Base-by-base conservation (phyloP, 1,140 invertebrate species). In the Drosophila pseudoobscura region DNA sequence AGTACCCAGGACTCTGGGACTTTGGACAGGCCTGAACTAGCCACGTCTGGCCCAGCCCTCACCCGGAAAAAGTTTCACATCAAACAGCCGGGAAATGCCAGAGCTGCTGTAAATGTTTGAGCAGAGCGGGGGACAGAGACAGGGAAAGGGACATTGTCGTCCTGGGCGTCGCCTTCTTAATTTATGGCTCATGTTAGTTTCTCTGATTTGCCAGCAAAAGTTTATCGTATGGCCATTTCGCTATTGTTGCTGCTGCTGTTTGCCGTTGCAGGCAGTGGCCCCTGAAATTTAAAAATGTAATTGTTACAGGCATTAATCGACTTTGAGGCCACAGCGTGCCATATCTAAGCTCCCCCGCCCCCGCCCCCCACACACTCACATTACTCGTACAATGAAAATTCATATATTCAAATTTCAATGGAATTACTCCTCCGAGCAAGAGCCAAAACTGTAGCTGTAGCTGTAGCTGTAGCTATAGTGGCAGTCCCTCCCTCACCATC, bases 181-280 rank as follows among this genome's bases (percentile, higher is more conserved):
- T 87, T 87, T 87, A 87, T 87, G 78, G 83, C 75, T 61, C 78
- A 69, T 87, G 75, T 87, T 82, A 87, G 82, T 87, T 85, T 76
- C 78, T 75, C 82, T 88, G 82, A 87, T 87, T 87, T 78, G 69
- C 56, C 61, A 24, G 50, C 54, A 50, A 78, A 82, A 75, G 57
- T 78, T 87, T 82, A 88, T 87, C 78, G 62, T 54, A 49, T 31
- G 31, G 45, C 72, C 72, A 58, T 60, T 75, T 13, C 43, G 15
- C 50, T 65, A 63, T 49, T 31, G 31, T 31, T 31, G 31, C 31
- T n/a, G 31, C 7, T 26, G 24, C 24, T 5, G 24, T 26, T 26
- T 41, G 17, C 51, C 55, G 51, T 52, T 29, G 24, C 29, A 8
- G 7, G 50, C 59, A 41, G 26, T 0, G 5, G 24, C 5, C 43